phyloP scores from a whole-genome alignment of 1,140 invertebrate genomes.

The Anthonomus grandis region DNA sequence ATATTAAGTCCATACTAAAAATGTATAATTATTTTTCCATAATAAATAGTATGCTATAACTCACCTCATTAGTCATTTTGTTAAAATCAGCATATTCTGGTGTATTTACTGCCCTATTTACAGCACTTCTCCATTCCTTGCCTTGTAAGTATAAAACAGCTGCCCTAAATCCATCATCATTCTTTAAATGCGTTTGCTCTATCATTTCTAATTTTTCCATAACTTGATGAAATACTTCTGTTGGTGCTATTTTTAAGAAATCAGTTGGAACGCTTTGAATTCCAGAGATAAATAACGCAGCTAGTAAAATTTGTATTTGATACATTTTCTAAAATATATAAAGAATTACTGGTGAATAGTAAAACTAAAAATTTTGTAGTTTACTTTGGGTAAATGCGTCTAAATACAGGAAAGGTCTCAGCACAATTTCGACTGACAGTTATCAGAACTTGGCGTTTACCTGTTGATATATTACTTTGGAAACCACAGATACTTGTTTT shows the following conservation, averaged over 20 bases:
- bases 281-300: neutral
- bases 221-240: neutral
- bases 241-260: neutral
- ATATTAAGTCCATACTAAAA: slow-evolving; percentile 21
- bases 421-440: too few relatives aligned
- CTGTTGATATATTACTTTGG: too few relatives aligned
- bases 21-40: neutral
- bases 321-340: too few relatives aligned
- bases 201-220: slow-evolving; percentile 26
- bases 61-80: slow-evolving; percentile 19
- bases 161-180: slow-evolving; percentile 35
- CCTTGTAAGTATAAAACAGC: slow-evolving; percentile 34
- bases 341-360: too few relatives aligned
- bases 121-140: slow-evolving; percentile 27
- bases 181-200: slow-evolving; percentile 28
- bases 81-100: slow-evolving; percentile 23
- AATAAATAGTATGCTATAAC: neutral
- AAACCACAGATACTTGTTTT: too few relatives aligned
- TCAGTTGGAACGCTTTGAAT: too few relatives aligned
- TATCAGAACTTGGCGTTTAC: too few relatives aligned
- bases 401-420: too few relatives aligned
- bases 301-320: too few relatives aligned
- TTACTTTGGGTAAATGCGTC: too few relatives aligned
- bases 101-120: slow-evolving; percentile 18
- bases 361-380: too few relatives aligned